Evolutionary conservation across 2,888 invertebrate species (phyloP), one percentile per base, ranked within the genome.

Genomic region (Plutella xylostella): DNA sequence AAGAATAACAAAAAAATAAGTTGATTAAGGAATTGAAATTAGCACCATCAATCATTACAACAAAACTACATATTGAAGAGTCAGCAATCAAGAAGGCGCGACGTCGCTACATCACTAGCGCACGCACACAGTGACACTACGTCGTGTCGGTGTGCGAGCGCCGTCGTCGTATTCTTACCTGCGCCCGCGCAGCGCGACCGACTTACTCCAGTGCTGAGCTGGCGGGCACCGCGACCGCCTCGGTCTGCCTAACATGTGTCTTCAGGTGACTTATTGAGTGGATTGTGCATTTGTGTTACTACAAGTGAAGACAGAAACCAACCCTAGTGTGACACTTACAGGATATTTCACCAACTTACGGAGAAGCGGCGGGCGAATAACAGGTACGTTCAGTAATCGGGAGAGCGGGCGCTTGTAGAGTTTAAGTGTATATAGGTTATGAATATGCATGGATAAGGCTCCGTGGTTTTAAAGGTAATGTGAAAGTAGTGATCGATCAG

Each of bases 401-500:
- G n/a, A n/a, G n/a, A n/a, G n/a, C n/a, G n/a, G n/a, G n/a, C n/a
- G n/a, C n/a, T n/a, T n/a, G n/a, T n/a, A n/a, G n/a, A n/a, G n/a
- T n/a, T n/a, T n/a, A n/a, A n/a, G n/a, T n/a, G n/a, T n/a, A n/a
- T n/a, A n/a, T n/a, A n/a, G n/a, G n/a, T 35, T 33, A 25, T 22
- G 28, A 44, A 38, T 6, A 11, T 19, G 38, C 20, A n/a, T 12
- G 7, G 14, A 34, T 34, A 12, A 34, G 34, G 9, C 15, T 9
- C 28, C 4, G 28, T 28, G n/a, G 28, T 28, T 28, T 28, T 75
- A 75, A 77, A 78, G 76, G 73, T 77, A 69, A 82, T 79, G 83
- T 83, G 83, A 83, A 83, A 83, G 82, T 82, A 73, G 65, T 67
- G 70, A 74, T 73, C 66, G 70, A 69, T 72, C 70, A 72, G 54